Evolutionary conservation across 2,113 vertebrate genomes (phyloP), one percentile per base, ranked within the genome.

Genomic region (Psammodynastes pulverulentus): DNA sequence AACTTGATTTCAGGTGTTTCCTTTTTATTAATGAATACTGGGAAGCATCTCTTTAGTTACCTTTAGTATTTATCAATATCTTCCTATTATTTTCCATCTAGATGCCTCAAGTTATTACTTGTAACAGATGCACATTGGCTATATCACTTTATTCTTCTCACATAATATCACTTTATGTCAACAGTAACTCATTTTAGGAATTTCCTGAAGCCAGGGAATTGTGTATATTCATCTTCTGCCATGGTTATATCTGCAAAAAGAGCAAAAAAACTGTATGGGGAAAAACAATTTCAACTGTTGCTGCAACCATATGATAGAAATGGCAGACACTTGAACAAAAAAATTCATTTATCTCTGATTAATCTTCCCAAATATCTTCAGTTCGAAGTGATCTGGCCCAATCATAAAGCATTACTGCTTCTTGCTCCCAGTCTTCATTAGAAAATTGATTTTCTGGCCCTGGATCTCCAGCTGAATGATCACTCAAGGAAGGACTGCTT

Each of bases 391-490:
- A 84, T 91, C 95, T 95, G 52, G 95, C 95, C 94, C 93, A 96
- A 88, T 49, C 72, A 92, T 95, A 94, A 3, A 97, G 93, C 95
- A 92, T 95, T 89, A 94, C 94, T 86, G 94, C 96, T 92, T 97
- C 95, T 7, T 97, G 92, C 88, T 98, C 95, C 95, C 79, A 93
- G 86, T 97, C 94, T 94, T 96, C 96, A 89, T 96, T 93, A 91
- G 34, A 92, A 92, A 93, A 67, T 62, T 85, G 45, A 51, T 49
- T 54, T 58, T 93, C 85, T 58, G 94, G 89, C 89, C 21, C 3
- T 45, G 84, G 88, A 86, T 93, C 23, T 56, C 85, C 39, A 62
- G 53, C 21, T 91, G 89, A 87, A 52, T 62, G 72, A 91, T 92
- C 84, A 88, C 46, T 0, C 0, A 85, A 0, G 0, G 46, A 91